Percentiles rank a stretch among this genome's conserved stretches.
Evolutionary conservation across 2,113 vertebrate species (phyloP).

Genomic region (Nibea coibor): DNA sequence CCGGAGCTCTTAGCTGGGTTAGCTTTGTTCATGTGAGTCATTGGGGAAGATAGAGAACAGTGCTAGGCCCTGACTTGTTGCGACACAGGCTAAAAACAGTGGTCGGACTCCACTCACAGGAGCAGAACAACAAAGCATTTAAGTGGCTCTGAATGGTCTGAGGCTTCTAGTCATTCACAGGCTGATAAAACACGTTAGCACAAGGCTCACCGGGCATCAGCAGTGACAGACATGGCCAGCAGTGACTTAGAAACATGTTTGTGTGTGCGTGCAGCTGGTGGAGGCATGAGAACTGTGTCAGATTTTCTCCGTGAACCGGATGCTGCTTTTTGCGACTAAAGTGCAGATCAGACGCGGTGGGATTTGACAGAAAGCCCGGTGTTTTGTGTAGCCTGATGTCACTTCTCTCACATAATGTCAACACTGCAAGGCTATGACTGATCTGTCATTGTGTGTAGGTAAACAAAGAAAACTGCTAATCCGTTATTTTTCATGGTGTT

Average conservation of each 20-base stretch:
- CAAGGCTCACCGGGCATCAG: neutral
- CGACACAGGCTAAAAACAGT: slow-evolving; percentile 63
- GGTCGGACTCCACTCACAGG: neutral
- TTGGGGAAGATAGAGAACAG: neutral
- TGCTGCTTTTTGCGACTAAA: slow-evolving; percentile 4
- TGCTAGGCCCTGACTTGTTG: slow-evolving; percentile 79
- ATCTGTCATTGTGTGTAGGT: neutral
- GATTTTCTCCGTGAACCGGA: neutral
- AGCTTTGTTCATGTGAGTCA: slow-evolving; percentile 44
- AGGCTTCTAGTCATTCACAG: neutral
- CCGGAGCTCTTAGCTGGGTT: neutral
- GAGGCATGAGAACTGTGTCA: slow-evolving; percentile 19
- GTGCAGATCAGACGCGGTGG: neutral
- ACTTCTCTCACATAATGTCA: neutral
- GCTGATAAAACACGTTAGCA: too few species aligned
- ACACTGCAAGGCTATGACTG: neutral
- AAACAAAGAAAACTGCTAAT: too few species aligned
- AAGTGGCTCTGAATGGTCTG: neutral
- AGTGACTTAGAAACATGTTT: neutral
- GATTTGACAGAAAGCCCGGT: neutral
- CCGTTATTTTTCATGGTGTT: neutral
- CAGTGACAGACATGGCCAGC: too few species aligned
- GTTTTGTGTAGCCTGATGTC: neutral
- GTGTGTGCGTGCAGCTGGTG: neutral
- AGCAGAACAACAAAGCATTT: neutral